Percentiles rank a stretch among this genome's conserved stretches.
phyloP scores from a whole-genome alignment of 2,113 vertebrate genomes.

The Anolis carolinensis region DNA sequence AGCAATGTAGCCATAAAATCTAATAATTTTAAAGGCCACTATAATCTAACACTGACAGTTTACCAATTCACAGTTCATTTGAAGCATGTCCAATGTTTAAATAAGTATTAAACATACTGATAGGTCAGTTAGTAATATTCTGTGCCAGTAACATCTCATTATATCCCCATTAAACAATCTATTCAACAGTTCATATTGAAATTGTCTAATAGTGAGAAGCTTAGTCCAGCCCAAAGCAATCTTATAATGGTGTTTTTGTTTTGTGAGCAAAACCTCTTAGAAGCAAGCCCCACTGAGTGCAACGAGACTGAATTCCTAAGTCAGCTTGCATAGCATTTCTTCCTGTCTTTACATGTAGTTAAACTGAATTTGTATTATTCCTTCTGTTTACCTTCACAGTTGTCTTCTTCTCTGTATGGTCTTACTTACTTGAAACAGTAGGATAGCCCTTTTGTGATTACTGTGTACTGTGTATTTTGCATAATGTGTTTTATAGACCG shows the following conservation, averaged over 20 bases:
- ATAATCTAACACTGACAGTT: not conserved
- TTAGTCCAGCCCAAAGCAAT: not conserved
- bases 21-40: not conserved
- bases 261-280: not conserved
- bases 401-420: not conserved
- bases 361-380: not conserved
- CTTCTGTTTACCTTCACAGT: no score
- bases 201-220: not conserved
- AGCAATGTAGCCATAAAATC: not conserved
- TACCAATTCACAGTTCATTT: not conserved
- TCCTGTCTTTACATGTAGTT: not conserved
- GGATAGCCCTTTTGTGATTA: not conserved
- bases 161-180: not conserved
- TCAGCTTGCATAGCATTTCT: not conserved
- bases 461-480: not conserved
- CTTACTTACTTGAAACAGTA: no score
- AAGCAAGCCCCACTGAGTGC: not conserved
- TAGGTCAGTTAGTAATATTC: not conserved
- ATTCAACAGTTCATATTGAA: not conserved
- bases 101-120: not conserved
- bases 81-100: not conserved
- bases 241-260: no score
- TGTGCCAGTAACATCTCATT: not conserved
- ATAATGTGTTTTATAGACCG: not conserved
- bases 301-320: not conserved